These are phyloP conservation scores for Spheniscus mendiculus DNA, from an alignment of 2,113 vertebrate species.

Conservation along the genomic window DNA sequence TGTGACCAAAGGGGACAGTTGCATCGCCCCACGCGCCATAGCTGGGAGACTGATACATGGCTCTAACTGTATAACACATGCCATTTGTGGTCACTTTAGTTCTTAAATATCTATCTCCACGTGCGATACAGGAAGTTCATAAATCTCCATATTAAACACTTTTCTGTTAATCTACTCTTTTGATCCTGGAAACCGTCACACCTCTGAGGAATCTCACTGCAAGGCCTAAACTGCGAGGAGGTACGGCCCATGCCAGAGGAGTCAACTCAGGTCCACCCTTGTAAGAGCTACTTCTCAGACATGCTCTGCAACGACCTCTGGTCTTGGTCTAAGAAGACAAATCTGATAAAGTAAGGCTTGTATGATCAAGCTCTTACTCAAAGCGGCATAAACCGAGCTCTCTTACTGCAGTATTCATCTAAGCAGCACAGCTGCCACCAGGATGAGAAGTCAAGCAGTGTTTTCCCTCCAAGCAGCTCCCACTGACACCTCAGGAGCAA, in stretches of 20 bases:
- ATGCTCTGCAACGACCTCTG: background rate
- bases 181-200: background rate
- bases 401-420: background rate
- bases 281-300: background rate
- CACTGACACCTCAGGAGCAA: background rate
- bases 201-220: background rate
- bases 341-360: background rate
- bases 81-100: background rate
- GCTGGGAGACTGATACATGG: background rate
- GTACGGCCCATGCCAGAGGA: accelerated
- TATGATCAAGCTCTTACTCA: background rate
- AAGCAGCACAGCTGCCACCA: background rate
- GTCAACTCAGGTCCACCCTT: background rate
- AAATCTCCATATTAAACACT: background rate
- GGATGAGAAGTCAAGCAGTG: background rate
- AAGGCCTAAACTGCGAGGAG: background rate
- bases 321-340: background rate
- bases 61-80: background rate
- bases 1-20: background rate
- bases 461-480: background rate
- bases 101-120: background rate
- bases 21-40: background rate
- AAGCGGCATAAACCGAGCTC: background rate
- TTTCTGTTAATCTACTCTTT: background rate
- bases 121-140: background rate